A percentile compares a stretch with the other conserved stretches of the same genome.
These are phyloP conservation scores for Diorhabda sublineata DNA, from an alignment of 1,140 invertebrate species.

Conservation along the genomic window DNA sequence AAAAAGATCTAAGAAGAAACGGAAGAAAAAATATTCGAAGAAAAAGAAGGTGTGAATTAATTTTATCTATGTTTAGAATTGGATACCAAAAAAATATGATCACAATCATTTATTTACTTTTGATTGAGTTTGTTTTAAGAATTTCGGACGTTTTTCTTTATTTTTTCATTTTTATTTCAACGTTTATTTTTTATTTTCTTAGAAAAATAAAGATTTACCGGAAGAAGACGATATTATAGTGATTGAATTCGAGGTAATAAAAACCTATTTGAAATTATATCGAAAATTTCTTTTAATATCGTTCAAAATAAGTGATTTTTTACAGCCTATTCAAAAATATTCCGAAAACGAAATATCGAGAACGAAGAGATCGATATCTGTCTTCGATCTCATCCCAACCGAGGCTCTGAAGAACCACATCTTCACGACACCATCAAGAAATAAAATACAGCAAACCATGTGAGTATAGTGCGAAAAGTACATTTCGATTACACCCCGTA, in stretches of 20 bases:
- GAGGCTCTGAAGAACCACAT: constrained; percentile 16
- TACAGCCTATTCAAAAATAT: constrained; percentile 10
- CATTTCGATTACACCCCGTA: too few relatives aligned
- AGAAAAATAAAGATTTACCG: constrained; percentile 6
- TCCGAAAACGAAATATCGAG: constrained; percentile 12
- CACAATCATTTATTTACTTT: not conserved
- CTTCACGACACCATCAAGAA: constrained; percentile 15
- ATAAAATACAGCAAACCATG: constrained; percentile 25
- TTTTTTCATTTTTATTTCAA: not conserved
- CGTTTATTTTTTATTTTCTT: constrained; percentile 12
- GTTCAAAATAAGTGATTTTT: not conserved
- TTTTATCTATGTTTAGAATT: too few relatives aligned
- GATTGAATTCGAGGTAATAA: constrained; percentile 9
- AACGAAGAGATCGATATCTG: constrained; percentile 12
- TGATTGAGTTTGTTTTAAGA: not conserved
- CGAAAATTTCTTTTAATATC: too few relatives aligned
- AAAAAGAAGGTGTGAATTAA: constrained; percentile 20
- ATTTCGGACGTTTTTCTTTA: not conserved
- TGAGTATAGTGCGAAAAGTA: not conserved
- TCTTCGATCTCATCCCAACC: constrained; percentile 25
- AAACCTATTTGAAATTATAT: not conserved
- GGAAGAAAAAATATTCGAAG: constrained; percentile 26
- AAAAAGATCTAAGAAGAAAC: constrained; percentile 20
- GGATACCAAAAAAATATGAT: not conserved
- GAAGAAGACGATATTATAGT: constrained; percentile 6